Percentiles rank a stretch among this genome's conserved stretches.
Conservation (phyloP, 2,797 vertebrate genomes). For the Psittacula derbiana region DNA sequence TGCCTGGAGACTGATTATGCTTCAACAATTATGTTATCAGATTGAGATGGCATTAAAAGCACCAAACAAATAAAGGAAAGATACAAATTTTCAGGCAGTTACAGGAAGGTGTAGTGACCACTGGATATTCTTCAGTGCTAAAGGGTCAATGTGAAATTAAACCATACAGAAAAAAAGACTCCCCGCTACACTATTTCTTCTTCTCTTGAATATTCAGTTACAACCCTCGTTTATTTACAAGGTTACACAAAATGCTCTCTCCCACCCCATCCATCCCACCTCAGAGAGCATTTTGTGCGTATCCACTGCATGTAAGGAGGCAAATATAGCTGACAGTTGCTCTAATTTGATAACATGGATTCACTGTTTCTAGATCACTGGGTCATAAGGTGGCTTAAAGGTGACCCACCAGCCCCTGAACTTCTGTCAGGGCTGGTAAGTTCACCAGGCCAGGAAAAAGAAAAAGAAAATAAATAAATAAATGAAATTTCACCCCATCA, state of each 20-base stretch:
- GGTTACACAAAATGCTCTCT: neutral
- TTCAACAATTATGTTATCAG: neutral
- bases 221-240: neutral
- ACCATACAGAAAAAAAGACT: neutral
- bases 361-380: constrained; percentile 20
- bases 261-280: neutral
- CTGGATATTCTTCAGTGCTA: neutral
- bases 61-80: neutral
- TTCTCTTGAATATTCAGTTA: neutral
- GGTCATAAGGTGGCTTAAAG: constrained; percentile 9
- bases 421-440: neutral
- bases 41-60: neutral
- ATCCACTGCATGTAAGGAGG: neutral
- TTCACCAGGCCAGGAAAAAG: neutral
- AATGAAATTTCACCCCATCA: neutral
- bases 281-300: neutral
- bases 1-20: neutral
- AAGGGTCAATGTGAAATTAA: neutral
- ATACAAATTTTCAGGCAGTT: neutral
- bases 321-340: constrained; percentile 33
- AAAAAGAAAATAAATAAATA: neutral
- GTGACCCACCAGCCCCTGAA: constrained; percentile 16
- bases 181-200: accelerated
- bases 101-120: neutral
- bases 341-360: constrained; percentile 11